These are phyloP conservation scores for Trachelipus rathkii DNA, from an alignment of 1,140 invertebrate genomes.

Conservation along the genomic window DNA sequence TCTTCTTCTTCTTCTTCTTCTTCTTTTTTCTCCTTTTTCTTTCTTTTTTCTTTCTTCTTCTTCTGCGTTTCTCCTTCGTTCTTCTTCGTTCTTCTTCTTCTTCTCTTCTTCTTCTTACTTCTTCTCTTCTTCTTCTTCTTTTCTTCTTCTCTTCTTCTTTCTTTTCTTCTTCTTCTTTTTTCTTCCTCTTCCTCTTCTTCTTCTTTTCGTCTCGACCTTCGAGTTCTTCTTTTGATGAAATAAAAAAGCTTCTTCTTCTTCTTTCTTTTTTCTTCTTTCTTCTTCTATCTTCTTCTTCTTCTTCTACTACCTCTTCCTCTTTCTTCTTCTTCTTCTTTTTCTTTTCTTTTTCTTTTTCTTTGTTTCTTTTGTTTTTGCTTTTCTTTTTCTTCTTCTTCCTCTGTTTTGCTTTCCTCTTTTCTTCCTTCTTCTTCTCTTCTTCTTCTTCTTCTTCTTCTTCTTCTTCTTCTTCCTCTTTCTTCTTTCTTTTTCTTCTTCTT, in stretches of 20 bases:
- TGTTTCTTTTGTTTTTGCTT: too few relatives aligned
- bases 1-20: neutral
- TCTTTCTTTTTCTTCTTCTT: too few relatives aligned
- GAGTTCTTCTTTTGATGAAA: too few relatives aligned
- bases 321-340: neutral
- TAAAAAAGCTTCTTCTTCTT: too few relatives aligned
- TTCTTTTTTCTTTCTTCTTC: neutral
- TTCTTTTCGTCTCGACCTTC: neutral
- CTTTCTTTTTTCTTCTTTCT: conserved; percentile 5
- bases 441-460: too few relatives aligned
- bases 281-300: conserved; percentile 2
- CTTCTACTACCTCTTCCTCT: too few relatives aligned
- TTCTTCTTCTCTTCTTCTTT: neutral
- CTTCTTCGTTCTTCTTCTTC: too few relatives aligned
- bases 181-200: neutral
- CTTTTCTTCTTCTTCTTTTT: neutral
- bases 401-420: conserved; percentile 3
- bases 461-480: conserved; percentile 3
- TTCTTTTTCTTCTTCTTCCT: too few relatives aligned
- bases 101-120: too few relatives aligned
- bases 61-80: too few relatives aligned
- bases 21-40: neutral
- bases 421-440: conserved; percentile 9
- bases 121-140: too few relatives aligned
- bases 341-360: conserved; percentile 3